Evolutionary conservation across 2,113 vertebrate species (phyloP), one percentile per base, ranked within the genome.

Genomic region (Machaerirhynchus nigripectus): DNA sequence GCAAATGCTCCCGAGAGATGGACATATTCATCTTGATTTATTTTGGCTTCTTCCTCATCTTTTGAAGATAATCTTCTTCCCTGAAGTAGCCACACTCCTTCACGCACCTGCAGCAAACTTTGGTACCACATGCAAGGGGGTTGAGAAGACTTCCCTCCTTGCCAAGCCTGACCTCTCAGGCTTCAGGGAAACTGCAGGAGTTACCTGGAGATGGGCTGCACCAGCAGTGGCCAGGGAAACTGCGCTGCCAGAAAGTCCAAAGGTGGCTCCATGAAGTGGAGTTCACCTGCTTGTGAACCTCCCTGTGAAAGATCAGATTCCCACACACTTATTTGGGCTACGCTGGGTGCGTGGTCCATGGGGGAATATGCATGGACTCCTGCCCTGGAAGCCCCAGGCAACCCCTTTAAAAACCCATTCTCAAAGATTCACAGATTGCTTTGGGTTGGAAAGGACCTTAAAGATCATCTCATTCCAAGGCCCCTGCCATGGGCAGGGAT

Each of bases 331-430:
- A 7, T 35, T 42, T 15, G 20, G 52, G 35, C 37, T 33, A 7
- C 1, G 0, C 2, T 65, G 44, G 31, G 27, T 68, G 15, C 15
- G 10, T 3, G 15, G 11, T 57, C 59, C 30, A 13, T 0, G 1
- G 6, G 22, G 23, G 35, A 73, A 77, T 8, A 55, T 1, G 1
- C 0, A 1, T 31, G 16, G 27, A 47, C 7, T 30, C 26, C 18
- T 13, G 35, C 10, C 8, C 44, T 28, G 30, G 39, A 10, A 74
- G 52, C 14, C 11, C 23, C 64, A 65, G 33, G 11, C 5, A 74
- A 70, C 1, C 10, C 17, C 3, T 28, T 75, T 65, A 37, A 5
- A 69, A 87, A 69, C 3, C 3, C 37, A 31, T 46, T 35, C 5
- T 39, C 40, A 69, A 26, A n/a, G 20, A n/a, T 2, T 24, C 27